Evolutionary conservation across 2,797 vertebrate genomes (phyloP).

Genomic region (Spinus olivaceus): DNA sequence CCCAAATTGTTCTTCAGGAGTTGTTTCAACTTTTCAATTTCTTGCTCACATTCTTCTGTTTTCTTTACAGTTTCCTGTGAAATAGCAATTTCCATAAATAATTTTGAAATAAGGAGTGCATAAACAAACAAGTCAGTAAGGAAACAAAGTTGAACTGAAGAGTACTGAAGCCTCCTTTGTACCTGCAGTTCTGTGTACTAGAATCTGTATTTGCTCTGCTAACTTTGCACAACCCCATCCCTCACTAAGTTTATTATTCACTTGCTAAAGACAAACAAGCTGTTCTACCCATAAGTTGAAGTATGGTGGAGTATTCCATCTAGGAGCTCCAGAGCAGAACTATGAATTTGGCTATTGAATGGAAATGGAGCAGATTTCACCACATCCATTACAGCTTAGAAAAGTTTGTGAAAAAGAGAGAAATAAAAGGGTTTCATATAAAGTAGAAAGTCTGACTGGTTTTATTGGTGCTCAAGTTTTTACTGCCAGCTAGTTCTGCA

Average conservation of each 20-base stretch:
- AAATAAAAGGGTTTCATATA: background rate
- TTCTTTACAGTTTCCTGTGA: slow-evolving; percentile 72
- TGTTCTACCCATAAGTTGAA: background rate
- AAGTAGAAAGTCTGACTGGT: background rate
- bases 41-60: slow-evolving; percentile 68
- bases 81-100: background rate
- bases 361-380: background rate
- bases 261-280: background rate
- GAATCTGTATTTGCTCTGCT: background rate
- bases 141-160: background rate
- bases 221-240: background rate
- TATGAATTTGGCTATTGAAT: background rate
- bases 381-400: background rate
- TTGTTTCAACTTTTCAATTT: slow-evolving; percentile 70
- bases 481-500: background rate
- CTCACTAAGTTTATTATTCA: background rate
- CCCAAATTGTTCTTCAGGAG: slow-evolving; percentile 51
- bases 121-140: background rate
- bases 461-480: background rate
- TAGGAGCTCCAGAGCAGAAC: background rate
- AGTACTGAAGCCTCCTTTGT: background rate
- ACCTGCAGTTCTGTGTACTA: background rate
- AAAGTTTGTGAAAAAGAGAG: background rate
- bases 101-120: background rate
- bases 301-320: background rate